Evolutionary conservation across 1,140 invertebrate species (phyloP), one percentile per base, ranked within the genome.

Genomic region (Heliconius congener): DNA sequence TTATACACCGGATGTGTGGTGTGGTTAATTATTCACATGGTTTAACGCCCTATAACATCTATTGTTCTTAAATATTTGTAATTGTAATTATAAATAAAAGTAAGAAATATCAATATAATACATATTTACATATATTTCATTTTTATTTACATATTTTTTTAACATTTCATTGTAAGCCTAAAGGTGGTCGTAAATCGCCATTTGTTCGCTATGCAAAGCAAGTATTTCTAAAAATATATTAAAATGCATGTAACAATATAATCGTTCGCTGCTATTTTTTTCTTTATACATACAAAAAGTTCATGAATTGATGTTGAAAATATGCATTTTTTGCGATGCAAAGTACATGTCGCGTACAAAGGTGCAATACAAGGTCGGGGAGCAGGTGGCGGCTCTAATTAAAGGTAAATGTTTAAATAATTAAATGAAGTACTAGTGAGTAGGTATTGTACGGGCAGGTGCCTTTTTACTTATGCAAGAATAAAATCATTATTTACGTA

Each of bases 351-450:
- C 84, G 84, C 82, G 80, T 81, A 91, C 90, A 93, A 93, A 94
- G 91, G 91, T 94, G 91, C 89, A 88, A 66, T 86, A 83, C 93
- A 93, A 94, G 93, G 93, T 87, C 89, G 85, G 34, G 34, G 66
- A 85, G 86, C 93, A 94, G 91, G 88, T 94, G 92, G 86, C 71
- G 57, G 81, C 81, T 89, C 87, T 93, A 93, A 94, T 93, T 94
- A 94, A 91, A 93, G 86, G 90, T 92, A 92, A 93, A 94, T 91
- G 91, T 88, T 91, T 89, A 94, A 94, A 93, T 94, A 94, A 94
- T 93, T 94, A 92, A 93, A 86, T 91, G 86, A 84, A 84, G 23
- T 82, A 86, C 85, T 87, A 81, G 81, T 23, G 23, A 23, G 23
- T 84, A 82, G 78, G 80, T 50, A 82, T 50, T 77, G 55, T 37